Base-by-base conservation (phyloP, 2,797 vertebrate species). In the Coccyzus lansbergi region DNA sequence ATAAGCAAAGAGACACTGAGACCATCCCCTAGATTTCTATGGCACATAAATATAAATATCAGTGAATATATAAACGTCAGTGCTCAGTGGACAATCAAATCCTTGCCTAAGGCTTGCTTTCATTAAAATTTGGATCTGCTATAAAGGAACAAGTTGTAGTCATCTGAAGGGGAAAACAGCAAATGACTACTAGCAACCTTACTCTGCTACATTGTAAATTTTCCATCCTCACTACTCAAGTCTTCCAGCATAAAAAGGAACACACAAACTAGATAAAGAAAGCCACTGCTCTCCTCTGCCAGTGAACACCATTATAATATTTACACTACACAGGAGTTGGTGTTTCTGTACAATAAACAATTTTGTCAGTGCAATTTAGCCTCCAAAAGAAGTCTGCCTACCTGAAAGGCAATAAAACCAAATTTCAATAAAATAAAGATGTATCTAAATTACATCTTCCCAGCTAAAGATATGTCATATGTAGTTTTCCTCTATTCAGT, bases 171-270 rank as follows among this genome's bases (percentile, higher is more conserved):
- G 38, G 33, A 94, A 94, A 95, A 86, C 75, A 77, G 38, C 40
- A 91, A 79, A 75, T 68, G 55, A 92, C 86, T 74, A 85, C 92
- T 48, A 55, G 88, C 88, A 89, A 60, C 46, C 77, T 97, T 94
- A 96, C 49, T 89, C 92, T 88, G 85, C 52, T 76, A 90, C 59
- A 68, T 63, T 79, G 38, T 83, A 85, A 81, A 90, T 96, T 96
- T 96, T 94, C 88, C 90, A 69, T 87, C 70, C 64, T 93, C 89
- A 93, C 93, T 94, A 95, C 95, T 76, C 76, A 74, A 74, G 51
- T 94, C 92, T 97, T 97, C 96, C 90, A 97, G 82, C 75, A 92
- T 90, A 96, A 85, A 83, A 85, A 36, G 86, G 88, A 95, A 95
- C 53, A 91, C 89, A 91, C 78, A 92, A 86, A 93, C 42, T 13